phyloP scores from a whole-genome alignment of 2,113 vertebrate species.

The Antigone vipio region DNA sequence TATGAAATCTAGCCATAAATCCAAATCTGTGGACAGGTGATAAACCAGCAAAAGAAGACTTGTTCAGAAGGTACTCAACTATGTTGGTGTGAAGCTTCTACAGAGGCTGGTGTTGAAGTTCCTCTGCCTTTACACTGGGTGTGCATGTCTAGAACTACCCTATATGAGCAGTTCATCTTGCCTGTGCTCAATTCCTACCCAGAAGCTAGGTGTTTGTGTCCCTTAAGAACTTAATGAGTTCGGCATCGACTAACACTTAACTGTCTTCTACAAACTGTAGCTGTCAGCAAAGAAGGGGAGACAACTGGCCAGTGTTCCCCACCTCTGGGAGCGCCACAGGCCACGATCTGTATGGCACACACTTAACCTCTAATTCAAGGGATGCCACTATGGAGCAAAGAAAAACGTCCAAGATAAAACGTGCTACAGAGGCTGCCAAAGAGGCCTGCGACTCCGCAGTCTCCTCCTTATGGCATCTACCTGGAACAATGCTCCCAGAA shows the following conservation, averaged over 20 bases:
- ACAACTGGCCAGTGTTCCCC: accelerated
- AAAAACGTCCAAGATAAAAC: accelerated
- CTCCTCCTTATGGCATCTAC: accelerated
- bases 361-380: accelerated
- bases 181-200: background rate
- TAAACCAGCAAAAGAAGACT: background rate
- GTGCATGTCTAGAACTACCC: background rate
- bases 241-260: background rate
- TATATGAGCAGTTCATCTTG: background rate
- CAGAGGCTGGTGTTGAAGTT: background rate
- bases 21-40: accelerated
- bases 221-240: background rate
- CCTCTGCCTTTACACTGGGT: background rate
- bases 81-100: background rate
- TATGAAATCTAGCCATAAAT: background rate
- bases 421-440: too few species aligned
- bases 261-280: background rate
- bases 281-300: background rate
- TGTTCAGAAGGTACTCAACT: background rate
- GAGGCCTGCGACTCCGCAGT: accelerated
- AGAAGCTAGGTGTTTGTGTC: background rate
- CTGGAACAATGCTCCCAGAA: accelerated
- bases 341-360: accelerated
- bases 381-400: accelerated
- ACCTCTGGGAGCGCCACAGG: accelerated